These are phyloP conservation scores for Gallinago paraguaiae DNA, from an alignment of 2,113 vertebrate species.

Conservation along the genomic window DNA sequence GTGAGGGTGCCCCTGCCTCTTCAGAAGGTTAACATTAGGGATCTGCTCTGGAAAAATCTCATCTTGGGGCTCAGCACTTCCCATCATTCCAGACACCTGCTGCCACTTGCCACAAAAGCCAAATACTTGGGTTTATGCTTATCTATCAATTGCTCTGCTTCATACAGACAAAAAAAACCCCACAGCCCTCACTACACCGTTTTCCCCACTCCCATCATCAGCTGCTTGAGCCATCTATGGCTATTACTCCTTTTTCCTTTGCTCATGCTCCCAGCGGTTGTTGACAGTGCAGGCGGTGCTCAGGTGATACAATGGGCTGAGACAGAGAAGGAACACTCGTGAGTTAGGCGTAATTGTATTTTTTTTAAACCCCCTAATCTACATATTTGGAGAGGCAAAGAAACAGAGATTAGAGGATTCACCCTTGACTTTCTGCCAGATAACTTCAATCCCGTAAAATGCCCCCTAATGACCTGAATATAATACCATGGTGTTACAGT, in stretches of 20 bases:
- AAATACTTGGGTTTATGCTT: neutral
- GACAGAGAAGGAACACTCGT: neutral
- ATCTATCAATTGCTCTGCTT: neutral
- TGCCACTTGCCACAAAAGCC: neutral
- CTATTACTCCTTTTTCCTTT: neutral
- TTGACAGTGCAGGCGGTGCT: neutral
- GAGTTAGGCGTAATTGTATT: neutral
- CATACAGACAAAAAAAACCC: neutral
- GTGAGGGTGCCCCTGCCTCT: neutral
- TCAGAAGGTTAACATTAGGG: neutral
- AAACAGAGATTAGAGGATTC: constrained; percentile 29
- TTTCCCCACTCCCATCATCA: neutral
- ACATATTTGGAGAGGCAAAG: constrained; percentile 50
- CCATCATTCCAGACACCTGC: neutral
- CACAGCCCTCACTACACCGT: neutral
- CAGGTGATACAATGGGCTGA: neutral
- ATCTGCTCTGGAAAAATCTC: neutral
- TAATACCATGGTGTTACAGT: constrained; percentile 43
- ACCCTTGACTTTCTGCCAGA: constrained; percentile 48
- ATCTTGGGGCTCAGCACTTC: neutral
- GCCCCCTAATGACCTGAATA: constrained; percentile 56
- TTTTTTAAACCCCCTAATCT: constrained; percentile 41
- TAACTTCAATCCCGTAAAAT: constrained; percentile 53
- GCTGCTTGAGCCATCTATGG: neutral
- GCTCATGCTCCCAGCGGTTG: neutral